phyloP scores from a whole-genome alignment of 1,140 invertebrate species.

The Aphis gossypii region DNA sequence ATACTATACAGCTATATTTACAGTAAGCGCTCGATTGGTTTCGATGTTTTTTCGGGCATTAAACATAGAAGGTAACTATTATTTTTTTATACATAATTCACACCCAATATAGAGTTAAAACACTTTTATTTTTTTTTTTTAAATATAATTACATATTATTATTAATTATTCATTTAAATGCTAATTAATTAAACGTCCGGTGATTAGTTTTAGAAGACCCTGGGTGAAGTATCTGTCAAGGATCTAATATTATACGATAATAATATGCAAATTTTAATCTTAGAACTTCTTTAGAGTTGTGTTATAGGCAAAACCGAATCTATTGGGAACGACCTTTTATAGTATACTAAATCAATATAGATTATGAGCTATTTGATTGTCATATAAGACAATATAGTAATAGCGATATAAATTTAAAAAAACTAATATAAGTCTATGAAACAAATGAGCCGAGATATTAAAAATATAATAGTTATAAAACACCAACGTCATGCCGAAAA shows the following conservation, averaged over 20 bases:
- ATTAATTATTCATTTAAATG: not conserved
- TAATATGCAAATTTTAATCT: not conserved
- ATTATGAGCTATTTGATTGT: not conserved
- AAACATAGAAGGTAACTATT: not conserved
- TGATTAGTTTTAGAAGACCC: not conserved
- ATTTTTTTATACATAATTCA: not conserved
- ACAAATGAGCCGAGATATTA: not conserved
- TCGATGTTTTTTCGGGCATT: not conserved
- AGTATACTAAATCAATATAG: not conserved
- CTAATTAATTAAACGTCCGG: not conserved
- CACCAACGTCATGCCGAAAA: not conserved
- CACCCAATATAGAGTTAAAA: not conserved
- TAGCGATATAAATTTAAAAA: not conserved
- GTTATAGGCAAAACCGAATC: not conserved
- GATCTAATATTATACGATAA: not conserved
- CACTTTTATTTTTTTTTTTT: no score
- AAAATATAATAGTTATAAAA: not conserved
- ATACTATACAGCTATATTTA: not conserved
- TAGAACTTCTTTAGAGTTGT: not conserved
- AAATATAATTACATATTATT: not conserved
- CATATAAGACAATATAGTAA: not conserved
- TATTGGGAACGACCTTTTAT: not conserved
- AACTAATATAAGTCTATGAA: not conserved
- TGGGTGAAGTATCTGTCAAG: not conserved
- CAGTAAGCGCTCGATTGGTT: not conserved